Evolutionary conservation across 2,113 vertebrate species (phyloP), one percentile per base, ranked within the genome.

Genomic region (Eonycteris spelaea): DNA sequence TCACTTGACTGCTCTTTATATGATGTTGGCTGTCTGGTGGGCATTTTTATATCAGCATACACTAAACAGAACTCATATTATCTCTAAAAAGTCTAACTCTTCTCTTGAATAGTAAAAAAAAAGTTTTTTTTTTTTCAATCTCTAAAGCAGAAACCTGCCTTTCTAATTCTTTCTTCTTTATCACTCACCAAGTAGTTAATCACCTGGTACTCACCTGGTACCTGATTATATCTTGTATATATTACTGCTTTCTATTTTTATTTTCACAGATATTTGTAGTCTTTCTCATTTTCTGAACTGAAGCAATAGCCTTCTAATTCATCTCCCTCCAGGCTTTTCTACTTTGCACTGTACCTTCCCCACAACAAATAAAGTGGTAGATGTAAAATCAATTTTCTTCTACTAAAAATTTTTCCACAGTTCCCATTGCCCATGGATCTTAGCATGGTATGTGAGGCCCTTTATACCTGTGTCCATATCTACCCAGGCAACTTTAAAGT

Each of bases 331-430:
- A 22, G 5, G 28, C 16, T 65, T 85, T 63, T 22, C 4, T 65
- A 79, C 30, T 92, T 74, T 43, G n/a, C 89, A 0, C 26, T 78
- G 1, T 7, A 90, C 28, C 28, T 40, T 95, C n/a, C 4, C 14
- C 7, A 90, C n/a, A 91, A 67, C 53, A 61, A 71, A 30, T 79
- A 61, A 79, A 87, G 12, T 70, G 14, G 63, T 24, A 5, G 11
- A n/a, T 70, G 43, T 90, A 75, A 92, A 96, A 75, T 84, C 40
- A 93, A 86, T 48, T 38, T 55, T 63, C 48, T 45, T 78, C 61
- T 55, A 73, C 15, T 78, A 70, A 53, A 80, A 45, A 26, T 28
- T 19, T 90, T 77, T 74, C 65, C 38, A 1, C 51, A 15, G 21
- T 55, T 88, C 21, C 55, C 45, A 35, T 35, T 77, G 8, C 28